Evolutionary conservation across 2,113 vertebrate species (phyloP), one percentile per base, ranked within the genome.

Genomic region (Colossoma macropomum): DNA sequence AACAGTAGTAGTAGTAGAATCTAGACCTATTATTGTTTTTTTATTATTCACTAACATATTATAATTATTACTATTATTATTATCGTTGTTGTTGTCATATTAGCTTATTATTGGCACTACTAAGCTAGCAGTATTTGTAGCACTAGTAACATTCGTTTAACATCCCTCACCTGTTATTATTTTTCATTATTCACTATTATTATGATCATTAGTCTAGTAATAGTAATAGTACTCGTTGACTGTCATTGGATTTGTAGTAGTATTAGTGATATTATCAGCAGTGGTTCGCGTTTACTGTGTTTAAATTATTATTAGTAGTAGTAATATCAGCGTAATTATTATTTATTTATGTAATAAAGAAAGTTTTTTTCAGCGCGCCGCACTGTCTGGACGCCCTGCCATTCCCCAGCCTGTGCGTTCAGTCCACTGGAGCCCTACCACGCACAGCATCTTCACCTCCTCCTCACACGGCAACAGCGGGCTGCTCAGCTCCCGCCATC

Each of bases 381-480:
- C n/a, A n/a, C n/a, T n/a, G n/a, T n/a, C n/a, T 0, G 23, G 21
- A 60, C 4, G 23, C 21, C 56, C 13, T 30, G 63, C 15, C 11
- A 17, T 5, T 17, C 19, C 27, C 27, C 30, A 30, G 27, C 27
- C 19, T 54, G 1, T 6, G 34, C 56, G 6, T 30, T 23, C 7
- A 68, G 48, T 79, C 34, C 25, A 15, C 25, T 16, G 66, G 3
- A 79, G 50, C 30, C 30, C 27, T 32, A 50, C 48, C 48, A 50
- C 48, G 10, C 38, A 50, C 48, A 50, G 48, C 48, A 4, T 45
- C 48, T 21, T 17, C 16, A 54, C 17, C 17, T 19, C 17, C 2
- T 23, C 17, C 54, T 23, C 54, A 56, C 17, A 91, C 15, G 50
- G 38, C 25, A 82, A 65, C 65, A 63, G 28, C 59, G 45, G 32